Base-by-base conservation (phyloP, 2,888 invertebrate genomes). In the Nebria salina region DNA sequence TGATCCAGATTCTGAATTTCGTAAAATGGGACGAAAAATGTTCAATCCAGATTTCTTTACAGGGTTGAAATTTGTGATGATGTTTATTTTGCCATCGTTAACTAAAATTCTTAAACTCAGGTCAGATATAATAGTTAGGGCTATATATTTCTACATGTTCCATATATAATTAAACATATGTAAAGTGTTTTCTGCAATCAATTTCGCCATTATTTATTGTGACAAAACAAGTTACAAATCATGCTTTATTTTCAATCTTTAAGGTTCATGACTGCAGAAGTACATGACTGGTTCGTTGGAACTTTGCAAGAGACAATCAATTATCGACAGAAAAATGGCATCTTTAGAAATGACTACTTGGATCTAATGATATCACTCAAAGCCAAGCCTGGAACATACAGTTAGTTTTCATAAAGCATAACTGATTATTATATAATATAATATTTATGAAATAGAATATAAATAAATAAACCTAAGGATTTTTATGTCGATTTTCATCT, bases 271-370 rank as follows among this genome's bases (percentile, higher is more conserved):
- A 82, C 86, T 7, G 26, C 82, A 5, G 85, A 87, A 2, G 82
- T 86, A 0, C 84, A 84, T 2, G 80, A 86, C 0, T 90, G 89
- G 82, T 88, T 90, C 68, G 84, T 83, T 0, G 83, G 85, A 3
- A 84, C 87, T 0, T 85, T 89, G 8, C 84, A 81, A 5, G 83
- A 87, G 0, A 88, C 89, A 1, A 86, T 90, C 26, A 84, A 86
- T 8, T 86, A 88, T 68, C 85, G 90, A 13, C 86, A 87, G 75
- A 84, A 88, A 72, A 88, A 88, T 75, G 87, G 87, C 13, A 83
- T 89, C 4, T 84, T 85, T n/a, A 85, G 88, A 54, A 87, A 88
- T 43, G 90, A 90, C 82, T 90, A 90, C 76, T 84, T 90, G 0
- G 88, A 90, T 83, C 83, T 88, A 15, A 85, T 90, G 65, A 84